Base-by-base conservation (phyloP, 2,888 invertebrate genomes). In the Serripes groenlandicus region DNA sequence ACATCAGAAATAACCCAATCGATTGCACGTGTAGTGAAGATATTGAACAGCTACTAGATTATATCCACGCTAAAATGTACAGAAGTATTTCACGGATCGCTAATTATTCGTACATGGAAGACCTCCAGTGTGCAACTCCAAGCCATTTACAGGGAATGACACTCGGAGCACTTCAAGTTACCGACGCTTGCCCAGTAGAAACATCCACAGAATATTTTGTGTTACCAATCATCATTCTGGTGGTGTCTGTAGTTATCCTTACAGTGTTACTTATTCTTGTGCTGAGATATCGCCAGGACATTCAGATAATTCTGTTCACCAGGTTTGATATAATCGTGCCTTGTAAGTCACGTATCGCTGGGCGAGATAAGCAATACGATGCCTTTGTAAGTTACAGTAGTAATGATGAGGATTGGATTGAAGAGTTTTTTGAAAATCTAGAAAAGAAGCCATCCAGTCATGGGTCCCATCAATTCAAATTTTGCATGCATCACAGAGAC, bases 381-480 rank as follows among this genome's bases (percentile, higher is more conserved):
- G 98, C 98, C 64, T 98, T 98, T 95, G 96, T 98, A 88, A 97
- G 97, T 94, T 98, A 98, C 95, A 97, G 97, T 95, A 97, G 97
- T 64, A 97, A 97, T 95, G 98, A 98, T 95, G 97, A 97, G 94
- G 96, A 97, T 73, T 97, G 97, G 96, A 97, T 98, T 62, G 96
- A 97, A 58, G 97, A 97, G 93, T 97, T 97, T 91, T 95, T 98
- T 69, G 97, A 97, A 49, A 97, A 97, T 32, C 96, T 97, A 83
- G 95, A 98, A 88, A 56, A 69, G 30, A 64, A 56, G 34, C 62
- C 79, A 7, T 96, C 97, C 78, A 79, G 73, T 30, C 49, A 62
- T 3, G 62, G 77, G 26, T 56, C 69, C 1, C 72, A 58, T 28
- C 66, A 71, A 15, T 91, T 90, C 70, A 88, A 80, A 26, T 88